Percentiles rank a stretch among this genome's conserved stretches.
These are phyloP conservation scores for Neotoxoptera formosana DNA, from an alignment of 1,140 invertebrate genomes.

Conservation along the genomic window DNA sequence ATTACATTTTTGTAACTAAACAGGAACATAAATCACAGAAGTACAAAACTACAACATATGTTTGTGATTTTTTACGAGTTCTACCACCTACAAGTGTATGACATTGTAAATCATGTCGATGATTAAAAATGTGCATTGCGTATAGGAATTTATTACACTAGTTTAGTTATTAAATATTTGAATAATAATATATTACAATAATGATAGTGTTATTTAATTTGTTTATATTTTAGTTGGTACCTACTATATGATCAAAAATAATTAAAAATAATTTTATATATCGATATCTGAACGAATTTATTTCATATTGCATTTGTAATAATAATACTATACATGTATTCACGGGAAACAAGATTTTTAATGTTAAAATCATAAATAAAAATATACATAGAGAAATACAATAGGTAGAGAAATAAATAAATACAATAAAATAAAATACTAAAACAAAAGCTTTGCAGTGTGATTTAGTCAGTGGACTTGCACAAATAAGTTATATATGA, in stretches of 20 bases:
- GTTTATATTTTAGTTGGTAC: neutral
- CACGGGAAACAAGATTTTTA: neutral
- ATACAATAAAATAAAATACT: neutral
- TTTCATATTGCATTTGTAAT: neutral
- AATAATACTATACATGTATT: neutral
- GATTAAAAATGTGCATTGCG: too few relatives aligned
- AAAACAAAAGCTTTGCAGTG: neutral
- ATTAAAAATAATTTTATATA: neutral
- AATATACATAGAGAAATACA: neutral
- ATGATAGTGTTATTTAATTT: too few relatives aligned
- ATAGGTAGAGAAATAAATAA: neutral
- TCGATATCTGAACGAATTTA: neutral
- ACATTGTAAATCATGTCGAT: too few relatives aligned
- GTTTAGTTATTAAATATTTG: too few relatives aligned
- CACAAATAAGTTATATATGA: constrained; percentile 11
- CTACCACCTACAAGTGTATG: too few relatives aligned
- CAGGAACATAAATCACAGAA: too few relatives aligned
- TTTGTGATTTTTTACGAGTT: too few relatives aligned
- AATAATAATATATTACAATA: too few relatives aligned
- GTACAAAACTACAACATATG: too few relatives aligned
- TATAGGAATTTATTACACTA: too few relatives aligned
- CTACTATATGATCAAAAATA: neutral
- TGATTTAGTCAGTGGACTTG: neutral
- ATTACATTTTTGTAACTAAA: too few relatives aligned
- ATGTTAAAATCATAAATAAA: neutral